phyloP scores from a whole-genome alignment of 1,140 invertebrate genomes.

The Drosophila nannoptera region DNA sequence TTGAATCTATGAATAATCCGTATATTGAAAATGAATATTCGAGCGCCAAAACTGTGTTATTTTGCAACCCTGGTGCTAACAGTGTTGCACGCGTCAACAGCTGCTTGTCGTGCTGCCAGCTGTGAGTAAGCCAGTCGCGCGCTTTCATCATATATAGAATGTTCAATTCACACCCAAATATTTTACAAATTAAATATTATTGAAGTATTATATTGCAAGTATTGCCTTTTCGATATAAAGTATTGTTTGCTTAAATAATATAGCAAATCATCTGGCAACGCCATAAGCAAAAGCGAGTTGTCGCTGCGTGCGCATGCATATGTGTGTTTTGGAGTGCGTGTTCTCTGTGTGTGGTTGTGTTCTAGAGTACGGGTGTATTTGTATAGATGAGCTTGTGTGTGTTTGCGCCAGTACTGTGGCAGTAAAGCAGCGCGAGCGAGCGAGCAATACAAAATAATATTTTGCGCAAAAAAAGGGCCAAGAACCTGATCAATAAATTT shows the following conservation, averaged over 20 bases:
- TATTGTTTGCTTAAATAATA: neutral
- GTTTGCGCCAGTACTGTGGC: slow-evolving; percentile 39
- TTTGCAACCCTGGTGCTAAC: slow-evolving; percentile 24
- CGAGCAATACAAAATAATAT: slow-evolving; percentile 52
- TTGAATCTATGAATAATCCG: neutral
- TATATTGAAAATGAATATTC: slow-evolving; percentile 14
- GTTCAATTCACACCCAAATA: neutral
- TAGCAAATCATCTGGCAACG: slow-evolving; percentile 26
- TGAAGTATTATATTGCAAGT: neutral
- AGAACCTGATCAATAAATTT: slow-evolving; percentile 47
- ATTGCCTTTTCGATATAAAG: neutral
- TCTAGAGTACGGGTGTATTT: slow-evolving; percentile 1
- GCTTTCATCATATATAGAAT: slow-evolving; percentile 9
- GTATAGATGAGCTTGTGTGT: slow-evolving; percentile 16
- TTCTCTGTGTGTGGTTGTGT: slow-evolving; percentile 18
- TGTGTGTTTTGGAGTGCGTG: slow-evolving; percentile 33
- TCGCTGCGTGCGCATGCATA: slow-evolving; percentile 41
- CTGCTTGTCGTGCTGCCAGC: slow-evolving; percentile 32
- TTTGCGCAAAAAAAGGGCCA: slow-evolving; percentile 47
- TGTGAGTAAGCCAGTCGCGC: slow-evolving; percentile 11
- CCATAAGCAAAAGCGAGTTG: slow-evolving; percentile 23
- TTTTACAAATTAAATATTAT: neutral
- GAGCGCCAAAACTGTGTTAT: neutral
- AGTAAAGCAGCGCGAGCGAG: slow-evolving; percentile 48
- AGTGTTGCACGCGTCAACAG: slow-evolving; percentile 31